Percentiles rank a stretch among this genome's conserved stretches.
These are phyloP conservation scores for Chrysomallon squamiferum DNA, from an alignment of 1,140 invertebrate species.

Conservation along the genomic window DNA sequence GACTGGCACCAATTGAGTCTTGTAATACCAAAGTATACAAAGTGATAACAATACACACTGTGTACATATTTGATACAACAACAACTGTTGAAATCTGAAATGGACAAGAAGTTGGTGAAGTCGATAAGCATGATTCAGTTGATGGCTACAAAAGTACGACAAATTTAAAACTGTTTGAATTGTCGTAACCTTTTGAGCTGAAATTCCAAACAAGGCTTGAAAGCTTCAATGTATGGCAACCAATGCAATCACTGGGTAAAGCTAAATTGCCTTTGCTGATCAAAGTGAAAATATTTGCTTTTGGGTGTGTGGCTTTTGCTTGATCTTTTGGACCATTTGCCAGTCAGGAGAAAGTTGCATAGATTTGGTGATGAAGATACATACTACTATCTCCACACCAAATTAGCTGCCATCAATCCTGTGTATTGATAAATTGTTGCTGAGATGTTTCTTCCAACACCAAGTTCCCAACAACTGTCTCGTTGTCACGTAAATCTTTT, in stretches of 20 bases:
- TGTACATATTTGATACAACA: too few species aligned
- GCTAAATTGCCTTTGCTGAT: conserved; percentile 6
- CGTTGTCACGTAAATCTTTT: too few species aligned
- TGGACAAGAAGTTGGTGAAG: too few species aligned
- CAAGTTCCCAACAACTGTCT: too few species aligned
- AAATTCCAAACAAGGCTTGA: conserved; percentile 3
- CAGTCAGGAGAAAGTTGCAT: neutral
- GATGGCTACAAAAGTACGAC: too few species aligned
- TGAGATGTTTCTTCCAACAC: neutral
- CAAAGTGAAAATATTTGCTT: conserved; percentile 12
- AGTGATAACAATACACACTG: too few species aligned
- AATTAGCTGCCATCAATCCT: conserved; percentile 6
- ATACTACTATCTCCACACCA: conserved; percentile 3
- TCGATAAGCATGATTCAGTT: too few species aligned
- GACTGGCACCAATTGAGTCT: too few species aligned
- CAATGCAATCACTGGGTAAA: conserved; percentile 2
- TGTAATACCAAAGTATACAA: too few species aligned
- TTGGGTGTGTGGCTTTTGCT: conserved; percentile 9
- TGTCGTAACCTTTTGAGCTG: neutral
- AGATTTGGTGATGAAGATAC: neutral
- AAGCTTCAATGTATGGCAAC: conserved; percentile 4
- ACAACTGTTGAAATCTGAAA: too few species aligned
- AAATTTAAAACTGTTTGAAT: too few species aligned
- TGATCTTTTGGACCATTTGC: neutral
- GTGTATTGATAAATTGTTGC: conserved; percentile 6